Base-by-base conservation (phyloP, 2,888 invertebrate genomes). In the Orchesellides sinensis region DNA sequence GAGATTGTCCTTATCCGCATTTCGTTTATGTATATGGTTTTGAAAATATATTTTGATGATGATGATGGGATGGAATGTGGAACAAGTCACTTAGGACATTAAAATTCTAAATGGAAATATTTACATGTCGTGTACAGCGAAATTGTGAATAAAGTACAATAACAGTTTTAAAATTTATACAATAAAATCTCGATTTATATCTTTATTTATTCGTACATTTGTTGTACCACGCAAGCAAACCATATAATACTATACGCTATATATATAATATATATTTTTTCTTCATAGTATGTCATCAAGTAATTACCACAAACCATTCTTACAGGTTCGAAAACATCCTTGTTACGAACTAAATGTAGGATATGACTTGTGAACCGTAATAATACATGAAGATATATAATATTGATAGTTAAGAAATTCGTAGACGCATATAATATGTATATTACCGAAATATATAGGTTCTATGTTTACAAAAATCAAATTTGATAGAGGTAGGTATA, bases 231-330 rank as follows among this genome's bases (percentile, higher is more conserved):
- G 66, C 74, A 75, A 75, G 54, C 74, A 25, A n/a, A n/a, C n/a
- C n/a, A 12, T 47, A 49, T 68, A 32, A 27, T 54, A 65, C 19
- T 52, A 65, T n/a, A 29, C 23, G 56, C 35, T 70, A 65, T 52
- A 75, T 75, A 66, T 49, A 27, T 49, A 21, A 12, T 25, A 21
- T 40, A 40, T 40, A 40, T 40, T 40, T 49, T 74, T 49, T 40
- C 17, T 66, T 54, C 54, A 65, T 75, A 32, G 40, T 35, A 54
- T 35, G 49, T 54, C 40, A 75, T 61, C 66, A 54, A 74, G 74
- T 75, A 65, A 75, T 47, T 74, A 74, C 66, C 74, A 75, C 74
- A 75, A 75, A 75, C 65, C 74, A 75, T 75, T 49, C 66, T 52
- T 63, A 73, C 73, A 47, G 47, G 19, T 73, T 63, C 73, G 61